These are phyloP conservation scores for Gobiocypris rarus DNA, from an alignment of 2,113 vertebrate genomes.

Conservation along the genomic window DNA sequence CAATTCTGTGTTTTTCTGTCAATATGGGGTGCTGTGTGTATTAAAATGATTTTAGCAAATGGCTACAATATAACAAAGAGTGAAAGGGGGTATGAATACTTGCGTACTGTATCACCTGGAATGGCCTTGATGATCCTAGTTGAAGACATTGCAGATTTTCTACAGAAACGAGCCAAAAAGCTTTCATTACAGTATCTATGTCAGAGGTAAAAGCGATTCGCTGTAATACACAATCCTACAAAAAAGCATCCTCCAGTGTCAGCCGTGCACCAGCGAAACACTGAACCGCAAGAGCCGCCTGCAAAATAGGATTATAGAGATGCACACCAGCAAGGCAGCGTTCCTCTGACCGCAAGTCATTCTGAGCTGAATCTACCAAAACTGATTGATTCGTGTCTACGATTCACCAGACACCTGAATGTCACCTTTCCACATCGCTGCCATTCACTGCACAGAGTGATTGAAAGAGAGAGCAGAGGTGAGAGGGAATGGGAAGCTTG, in stretches of 20 bases:
- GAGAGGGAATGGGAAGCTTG: conserved; percentile 31
- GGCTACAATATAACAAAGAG: too few species aligned
- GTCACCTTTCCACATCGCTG: conserved; percentile 59
- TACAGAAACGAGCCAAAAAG: background rate
- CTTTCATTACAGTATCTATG: background rate
- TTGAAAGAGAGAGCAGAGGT: conserved; percentile 34
- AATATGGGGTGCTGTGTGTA: too few species aligned
- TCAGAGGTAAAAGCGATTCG: background rate
- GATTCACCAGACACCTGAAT: conserved; percentile 54
- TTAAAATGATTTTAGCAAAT: too few species aligned
- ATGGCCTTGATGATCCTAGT: background rate
- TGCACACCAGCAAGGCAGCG: conserved; percentile 1
- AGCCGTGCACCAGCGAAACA: background rate
- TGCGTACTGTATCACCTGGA: background rate
- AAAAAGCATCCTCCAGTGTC: background rate
- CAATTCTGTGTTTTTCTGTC: too few species aligned
- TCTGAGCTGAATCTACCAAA: conserved; percentile 51
- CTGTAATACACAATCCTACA: background rate
- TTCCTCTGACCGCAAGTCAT: conserved; percentile 47
- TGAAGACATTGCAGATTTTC: background rate
- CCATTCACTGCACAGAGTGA: conserved; percentile 37
- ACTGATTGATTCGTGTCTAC: conserved; percentile 55
- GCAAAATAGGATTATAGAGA: conserved; percentile 52
- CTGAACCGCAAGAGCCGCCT: background rate
- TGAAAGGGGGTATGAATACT: too few species aligned